A percentile compares a stretch with the other conserved stretches of the same genome.
These are phyloP conservation scores for Lepus townsendii DNA, from an alignment of 2,797 vertebrate genomes.

Conservation along the genomic window DNA sequence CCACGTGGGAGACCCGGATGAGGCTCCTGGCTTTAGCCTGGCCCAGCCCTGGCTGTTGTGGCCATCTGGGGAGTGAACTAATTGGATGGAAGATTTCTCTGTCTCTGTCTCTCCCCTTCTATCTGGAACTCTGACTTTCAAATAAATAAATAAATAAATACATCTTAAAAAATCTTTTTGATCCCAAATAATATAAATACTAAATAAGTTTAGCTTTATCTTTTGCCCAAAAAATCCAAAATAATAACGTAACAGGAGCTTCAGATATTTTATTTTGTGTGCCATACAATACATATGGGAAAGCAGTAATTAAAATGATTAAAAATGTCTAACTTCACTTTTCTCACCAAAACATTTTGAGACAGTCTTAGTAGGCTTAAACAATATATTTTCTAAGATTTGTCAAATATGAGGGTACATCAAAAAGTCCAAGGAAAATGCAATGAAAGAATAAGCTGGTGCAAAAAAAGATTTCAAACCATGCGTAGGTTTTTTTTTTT, in stretches of 20 bases:
- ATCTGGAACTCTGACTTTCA: too few relatives aligned
- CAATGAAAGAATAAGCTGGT: too few relatives aligned
- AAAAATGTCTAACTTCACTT: constrained; percentile 3
- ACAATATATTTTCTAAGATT: not conserved
- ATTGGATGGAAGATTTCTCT: too few relatives aligned
- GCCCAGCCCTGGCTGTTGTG: too few relatives aligned
- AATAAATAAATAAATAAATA: too few relatives aligned
- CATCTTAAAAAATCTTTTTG: not conserved
- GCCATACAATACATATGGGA: not conserved
- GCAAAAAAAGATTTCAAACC: too few relatives aligned
- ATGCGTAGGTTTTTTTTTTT: too few relatives aligned
- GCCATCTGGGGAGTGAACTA: too few relatives aligned
- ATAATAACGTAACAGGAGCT: not conserved
- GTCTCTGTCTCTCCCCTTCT: too few relatives aligned
- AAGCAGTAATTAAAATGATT: constrained; percentile 40
- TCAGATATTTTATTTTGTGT: constrained; percentile 35
- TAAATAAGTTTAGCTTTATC: constrained; percentile 11
- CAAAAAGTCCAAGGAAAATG: too few relatives aligned
- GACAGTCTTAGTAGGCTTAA: not conserved
- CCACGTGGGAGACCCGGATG: too few relatives aligned
- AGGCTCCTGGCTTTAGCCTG: too few relatives aligned
- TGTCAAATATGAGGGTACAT: not conserved
- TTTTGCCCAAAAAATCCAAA: constrained; percentile 39
- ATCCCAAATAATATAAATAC: constrained; percentile 33
- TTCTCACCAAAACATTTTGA: constrained; percentile 8